Base-by-base conservation (phyloP, 1,140 invertebrate genomes). In the Aleiodes sp. region DNA sequence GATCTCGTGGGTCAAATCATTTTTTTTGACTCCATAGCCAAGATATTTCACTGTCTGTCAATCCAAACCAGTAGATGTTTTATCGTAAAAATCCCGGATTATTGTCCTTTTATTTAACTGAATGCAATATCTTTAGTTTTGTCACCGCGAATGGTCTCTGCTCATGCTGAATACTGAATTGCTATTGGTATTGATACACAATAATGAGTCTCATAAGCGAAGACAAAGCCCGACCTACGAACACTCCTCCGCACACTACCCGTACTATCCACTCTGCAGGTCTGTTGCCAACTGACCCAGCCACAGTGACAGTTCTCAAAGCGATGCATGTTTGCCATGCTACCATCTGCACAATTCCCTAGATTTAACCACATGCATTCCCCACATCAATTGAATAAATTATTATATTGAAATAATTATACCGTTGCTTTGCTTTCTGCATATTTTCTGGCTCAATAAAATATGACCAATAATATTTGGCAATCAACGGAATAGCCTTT, bases 241-340 rank as follows among this genome's bases (percentile, higher is more conserved):
- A 64, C 66, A 71, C 70, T 68, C 74, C 70, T 78, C 63, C 80
- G 39, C 26, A n/a, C n/a, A n/a, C n/a, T n/a, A n/a, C n/a, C n/a
- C n/a, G n/a, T n/a, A n/a, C n/a, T n/a, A n/a, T n/a, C n/a, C n/a
- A n/a, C n/a, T n/a, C n/a, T n/a, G 77, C 82, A 73, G 78, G 80
- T 81, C 84, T 85, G 82, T 84, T 85, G 78, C 83, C 84, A 85
- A 86, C 84, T 86, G 84, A 82, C 77, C 76, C 73, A 77, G 76
- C 70, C 73, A 73, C 70, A 28, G 10, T 83, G 80, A 83, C 80
- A 83, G 78, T 73, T 81, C 73, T 72, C 66, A 46, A 26, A 61
- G 65, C 57, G 37, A 12, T 41, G 16, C 75, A 78, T 41, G n/a
- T n/a, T n/a, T n/a, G 10, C 10, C 7, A 33, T 33, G 4, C 9